Base-by-base conservation (phyloP, 2,797 vertebrate genomes). In the Champsocephalus esox region DNA sequence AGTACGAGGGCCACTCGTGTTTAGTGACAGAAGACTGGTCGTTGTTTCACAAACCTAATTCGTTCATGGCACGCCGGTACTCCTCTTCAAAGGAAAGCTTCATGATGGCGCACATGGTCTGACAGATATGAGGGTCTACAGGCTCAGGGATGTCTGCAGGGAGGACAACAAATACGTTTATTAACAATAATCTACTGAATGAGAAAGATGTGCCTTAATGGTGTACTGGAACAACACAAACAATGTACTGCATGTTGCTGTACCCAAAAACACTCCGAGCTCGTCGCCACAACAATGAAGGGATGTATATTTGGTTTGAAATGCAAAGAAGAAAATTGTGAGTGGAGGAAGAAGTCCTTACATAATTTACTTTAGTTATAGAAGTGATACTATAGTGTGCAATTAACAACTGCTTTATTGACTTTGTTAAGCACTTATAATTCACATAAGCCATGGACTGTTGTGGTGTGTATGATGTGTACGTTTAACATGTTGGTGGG, bases 1-100 rank as follows among this genome's bases (percentile, higher is more conserved):
- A 73, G 44, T 7, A 0, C 2, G 17, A 17, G 2, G 24, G 16
- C 55, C 10, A 41, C 12, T 21, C 55, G 43, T 12, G 17, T 19
- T 17, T 34, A 12, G 9, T 16, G 16, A 4, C 2, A 63, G 4
- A 16, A 28, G 24, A 24, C n/a, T 13, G 4, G 7, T 12, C 6
- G 7, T 7, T 3, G 44, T 43, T 54, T 41, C 0, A 44, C 94
- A 73, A 87, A 99, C 98, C 98, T 59, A 99, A 92, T 90, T 99
- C 98, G 2, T 99, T 99, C 97, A 99, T 98, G 87, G 98, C 98
- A 0, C 96, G 94, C 5, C 98, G 92, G 86, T 98, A 99, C 72
- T 99, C 98, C 84, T 99, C 97, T 0, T 99, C 98, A 0, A 99
- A 99, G 19, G 98, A 99, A 5, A 99, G 95, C 90, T 99, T 99